phyloP scores from a whole-genome alignment of 2,888 invertebrate species.

The Heteromurus nitidus region DNA sequence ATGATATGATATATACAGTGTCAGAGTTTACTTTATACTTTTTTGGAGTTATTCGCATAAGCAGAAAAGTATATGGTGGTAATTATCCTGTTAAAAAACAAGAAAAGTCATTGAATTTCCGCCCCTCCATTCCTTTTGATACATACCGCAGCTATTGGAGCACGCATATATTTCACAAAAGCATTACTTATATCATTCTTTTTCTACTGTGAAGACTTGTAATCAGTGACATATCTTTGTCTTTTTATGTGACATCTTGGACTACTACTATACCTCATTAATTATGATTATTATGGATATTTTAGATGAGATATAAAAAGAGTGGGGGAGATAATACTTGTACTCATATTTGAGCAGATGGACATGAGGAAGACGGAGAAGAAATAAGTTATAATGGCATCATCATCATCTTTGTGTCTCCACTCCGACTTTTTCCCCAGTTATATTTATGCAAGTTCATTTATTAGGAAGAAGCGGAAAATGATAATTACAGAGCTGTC shows the following conservation, averaged over 20 bases:
- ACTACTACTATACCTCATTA: constrained; percentile 63
- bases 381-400: not conserved
- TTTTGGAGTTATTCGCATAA: not conserved
- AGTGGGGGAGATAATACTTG: too few species aligned
- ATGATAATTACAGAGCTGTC: constrained; percentile 61
- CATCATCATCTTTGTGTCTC: too few species aligned
- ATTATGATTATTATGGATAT: constrained; percentile 65
- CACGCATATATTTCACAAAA: not conserved
- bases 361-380: not conserved
- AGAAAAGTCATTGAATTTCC: not conserved
- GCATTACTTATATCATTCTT: constrained; percentile 34
- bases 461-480: constrained; percentile 46
- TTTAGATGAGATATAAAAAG: constrained; percentile 39
- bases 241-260: constrained; percentile 55
- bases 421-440: constrained; percentile 6
- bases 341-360: not conserved
- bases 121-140: constrained; percentile 5
- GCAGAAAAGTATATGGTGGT: not conserved
- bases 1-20: too few species aligned
- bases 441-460: constrained; percentile 53
- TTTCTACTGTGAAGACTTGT: constrained; percentile 59
- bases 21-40: not conserved
- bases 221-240: constrained; percentile 58
- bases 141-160: not conserved
- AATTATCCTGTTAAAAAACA: not conserved